Conservation (phyloP, 2,797 vertebrate genomes). For the Cyclura pinguis region DNA sequence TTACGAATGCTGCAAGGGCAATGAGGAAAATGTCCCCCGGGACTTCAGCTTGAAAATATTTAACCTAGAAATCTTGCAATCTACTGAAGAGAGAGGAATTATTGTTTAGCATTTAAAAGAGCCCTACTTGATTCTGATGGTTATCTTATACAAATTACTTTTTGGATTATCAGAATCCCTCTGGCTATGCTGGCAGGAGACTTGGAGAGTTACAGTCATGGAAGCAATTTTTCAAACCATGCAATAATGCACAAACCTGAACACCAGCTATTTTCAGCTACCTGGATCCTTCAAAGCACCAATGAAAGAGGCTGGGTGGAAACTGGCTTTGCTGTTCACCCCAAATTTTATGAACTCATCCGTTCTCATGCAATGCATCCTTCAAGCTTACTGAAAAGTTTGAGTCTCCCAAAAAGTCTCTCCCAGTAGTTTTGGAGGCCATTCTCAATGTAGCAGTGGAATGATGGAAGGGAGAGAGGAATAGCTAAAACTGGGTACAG, state of each 20-base stretch:
- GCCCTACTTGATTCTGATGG: too few relatives aligned
- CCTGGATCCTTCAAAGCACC: neutral
- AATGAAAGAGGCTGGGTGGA: neutral
- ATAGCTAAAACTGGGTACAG: too few relatives aligned
- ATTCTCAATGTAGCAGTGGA: too few relatives aligned
- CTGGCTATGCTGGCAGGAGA: too few relatives aligned
- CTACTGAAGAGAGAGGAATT: neutral
- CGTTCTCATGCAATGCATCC: neutral
- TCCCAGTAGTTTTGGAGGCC: neutral
- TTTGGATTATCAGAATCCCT: too few relatives aligned
- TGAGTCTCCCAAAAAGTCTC: neutral
- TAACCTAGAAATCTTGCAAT: neutral
- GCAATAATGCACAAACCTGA: neutral
- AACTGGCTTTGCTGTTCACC: neutral
- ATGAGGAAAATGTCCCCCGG: neutral
- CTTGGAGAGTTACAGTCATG: too few relatives aligned
- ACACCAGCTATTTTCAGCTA: neutral
- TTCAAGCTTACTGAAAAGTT: too few relatives aligned
- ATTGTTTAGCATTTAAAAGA: neutral
- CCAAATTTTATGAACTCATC: neutral
- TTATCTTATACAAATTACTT: too few relatives aligned
- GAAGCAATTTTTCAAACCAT: too few relatives aligned
- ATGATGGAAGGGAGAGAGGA: too few relatives aligned
- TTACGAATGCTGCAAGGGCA: constrained; percentile 41
- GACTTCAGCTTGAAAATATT: neutral